Evolutionary conservation across 2,113 vertebrate species (phyloP).

Genomic region (Caracal caracal): DNA sequence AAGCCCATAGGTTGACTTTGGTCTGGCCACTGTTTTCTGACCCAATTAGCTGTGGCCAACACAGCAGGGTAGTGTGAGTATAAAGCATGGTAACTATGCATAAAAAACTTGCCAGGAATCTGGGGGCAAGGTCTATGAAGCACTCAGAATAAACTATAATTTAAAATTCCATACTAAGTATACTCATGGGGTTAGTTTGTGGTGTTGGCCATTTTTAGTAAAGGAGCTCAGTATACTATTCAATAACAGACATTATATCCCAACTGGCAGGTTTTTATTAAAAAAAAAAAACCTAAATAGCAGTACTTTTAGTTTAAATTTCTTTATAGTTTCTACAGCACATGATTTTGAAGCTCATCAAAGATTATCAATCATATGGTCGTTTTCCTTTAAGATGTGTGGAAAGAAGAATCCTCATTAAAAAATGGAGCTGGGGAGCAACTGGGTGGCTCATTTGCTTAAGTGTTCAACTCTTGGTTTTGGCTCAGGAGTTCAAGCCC

Average conservation of each 20-base stretch:
- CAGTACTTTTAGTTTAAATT: constrained; percentile 46
- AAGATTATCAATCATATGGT: neutral
- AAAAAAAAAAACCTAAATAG: neutral
- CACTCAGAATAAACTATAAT: neutral
- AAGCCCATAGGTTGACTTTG: neutral
- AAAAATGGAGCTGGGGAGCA: neutral
- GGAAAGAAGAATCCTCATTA: neutral
- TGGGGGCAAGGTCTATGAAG: neutral
- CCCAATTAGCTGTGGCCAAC: neutral
- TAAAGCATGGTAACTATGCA: neutral
- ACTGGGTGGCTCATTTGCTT: too few species aligned
- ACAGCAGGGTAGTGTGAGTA: neutral
- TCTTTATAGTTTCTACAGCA: constrained; percentile 13
- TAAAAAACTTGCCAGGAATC: neutral
- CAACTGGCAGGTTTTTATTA: neutral
- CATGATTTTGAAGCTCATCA: constrained; percentile 19
- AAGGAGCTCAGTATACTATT: constrained; percentile 12
- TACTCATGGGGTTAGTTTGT: neutral
- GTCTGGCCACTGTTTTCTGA: neutral
- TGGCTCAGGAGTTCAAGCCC: too few species aligned
- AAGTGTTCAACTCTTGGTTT: too few species aligned
- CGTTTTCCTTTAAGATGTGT: constrained; percentile 48
- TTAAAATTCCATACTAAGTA: neutral
- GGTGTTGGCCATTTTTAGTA: neutral
- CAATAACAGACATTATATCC: constrained; percentile 4